Evolutionary conservation across 1,140 invertebrate species (phyloP).

Genomic region (Neomicropteryx cornuta): DNA sequence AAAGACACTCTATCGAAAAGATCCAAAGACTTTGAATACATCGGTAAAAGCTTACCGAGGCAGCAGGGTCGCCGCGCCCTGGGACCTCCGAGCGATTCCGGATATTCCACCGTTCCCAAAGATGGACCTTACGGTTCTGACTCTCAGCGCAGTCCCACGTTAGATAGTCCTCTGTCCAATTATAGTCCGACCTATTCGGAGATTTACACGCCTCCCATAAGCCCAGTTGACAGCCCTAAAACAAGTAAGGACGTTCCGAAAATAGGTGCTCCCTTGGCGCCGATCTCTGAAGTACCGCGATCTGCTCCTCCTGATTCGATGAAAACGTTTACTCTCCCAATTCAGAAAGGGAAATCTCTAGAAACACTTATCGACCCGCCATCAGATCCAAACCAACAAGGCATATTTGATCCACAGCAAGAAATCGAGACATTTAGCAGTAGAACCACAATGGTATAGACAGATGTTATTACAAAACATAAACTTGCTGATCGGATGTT

Average conservation of each 20-base stretch:
- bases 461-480: not conserved
- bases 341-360: conserved; percentile 30
- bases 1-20: conserved; percentile 38
- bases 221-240: conserved; percentile 29
- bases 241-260: conserved; percentile 26
- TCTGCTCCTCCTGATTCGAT: conserved; percentile 29
- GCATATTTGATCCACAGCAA: conserved; percentile 14
- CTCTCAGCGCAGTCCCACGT: conserved; percentile 28
- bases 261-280: conserved; percentile 23
- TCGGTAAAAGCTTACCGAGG: conserved; percentile 29
- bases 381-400: conserved; percentile 5
- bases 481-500: too few relatives aligned
- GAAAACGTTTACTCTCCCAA: conserved; percentile 32
- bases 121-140: conserved; percentile 20
- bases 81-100: conserved; percentile 29
- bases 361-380: conserved; percentile 34
- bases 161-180: conserved; percentile 29
- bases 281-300: conserved; percentile 29
- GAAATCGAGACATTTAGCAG: conserved; percentile 32
- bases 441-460: conserved; percentile 37
- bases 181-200: conserved; percentile 37
- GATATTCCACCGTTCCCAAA: conserved; percentile 30
- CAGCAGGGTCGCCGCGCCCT: conserved; percentile 41
- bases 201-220: conserved; percentile 34
- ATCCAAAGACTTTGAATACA: conserved; percentile 45